These are phyloP conservation scores for Resseliella maxima DNA, from an alignment of 2,888 invertebrate species.

Conservation along the genomic window DNA sequence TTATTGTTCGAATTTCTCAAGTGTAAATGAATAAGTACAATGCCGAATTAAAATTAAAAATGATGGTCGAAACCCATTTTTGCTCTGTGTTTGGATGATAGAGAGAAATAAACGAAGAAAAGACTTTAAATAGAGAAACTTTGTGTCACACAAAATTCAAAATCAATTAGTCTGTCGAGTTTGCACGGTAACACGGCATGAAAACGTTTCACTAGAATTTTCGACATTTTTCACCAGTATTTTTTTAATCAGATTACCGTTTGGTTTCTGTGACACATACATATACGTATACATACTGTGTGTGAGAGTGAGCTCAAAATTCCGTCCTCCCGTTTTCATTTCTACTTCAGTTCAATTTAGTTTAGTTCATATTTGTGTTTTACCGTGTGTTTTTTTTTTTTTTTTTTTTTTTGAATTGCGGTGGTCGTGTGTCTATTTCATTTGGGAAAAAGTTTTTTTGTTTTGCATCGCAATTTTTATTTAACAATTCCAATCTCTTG, in stretches of 20 bases:
- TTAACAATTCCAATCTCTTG: neutral
- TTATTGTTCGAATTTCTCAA: neutral
- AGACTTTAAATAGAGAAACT: neutral
- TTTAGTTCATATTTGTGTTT: too few species aligned
- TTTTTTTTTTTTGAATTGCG: neutral
- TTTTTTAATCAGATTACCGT: neutral
- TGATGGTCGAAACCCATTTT: neutral
- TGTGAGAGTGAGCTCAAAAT: too few species aligned
- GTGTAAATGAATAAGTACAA: neutral
- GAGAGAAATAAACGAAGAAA: too few species aligned
- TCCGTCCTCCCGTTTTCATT: too few species aligned
- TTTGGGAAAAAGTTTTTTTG: neutral
- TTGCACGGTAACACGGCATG: neutral
- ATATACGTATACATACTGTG: too few species aligned
- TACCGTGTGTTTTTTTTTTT: neutral
- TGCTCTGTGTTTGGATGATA: too few species aligned
- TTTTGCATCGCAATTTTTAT: constrained; percentile 22
- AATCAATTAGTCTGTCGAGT: constrained; percentile 6
- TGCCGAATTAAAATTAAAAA: neutral
- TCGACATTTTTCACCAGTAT: neutral
- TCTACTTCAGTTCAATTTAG: neutral
- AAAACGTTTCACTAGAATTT: neutral
- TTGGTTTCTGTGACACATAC: too few species aligned
- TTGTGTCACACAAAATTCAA: neutral
- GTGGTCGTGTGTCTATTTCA: neutral